Evolutionary conservation across 2,888 invertebrate species (phyloP).

Genomic region (Amiota communis): DNA sequence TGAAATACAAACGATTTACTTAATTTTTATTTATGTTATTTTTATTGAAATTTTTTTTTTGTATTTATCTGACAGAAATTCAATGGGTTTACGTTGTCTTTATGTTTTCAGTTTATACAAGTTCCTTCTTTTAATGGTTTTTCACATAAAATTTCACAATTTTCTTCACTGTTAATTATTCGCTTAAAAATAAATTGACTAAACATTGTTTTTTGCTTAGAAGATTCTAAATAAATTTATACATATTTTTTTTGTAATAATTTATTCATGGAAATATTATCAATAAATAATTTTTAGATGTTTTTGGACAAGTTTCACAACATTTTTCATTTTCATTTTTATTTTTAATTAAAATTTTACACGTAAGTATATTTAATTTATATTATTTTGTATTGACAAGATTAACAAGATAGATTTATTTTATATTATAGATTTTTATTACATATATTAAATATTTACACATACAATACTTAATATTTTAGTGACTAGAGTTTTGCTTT

Average conservation of each 20-base stretch:
- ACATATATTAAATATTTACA: not conserved
- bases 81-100: not conserved
- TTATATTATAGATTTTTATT: too few species aligned
- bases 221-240: not conserved
- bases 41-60: not conserved
- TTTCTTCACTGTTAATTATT: constrained; percentile 17
- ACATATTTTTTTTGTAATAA: not conserved
- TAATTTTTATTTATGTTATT: not conserved
- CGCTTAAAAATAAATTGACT: constrained; percentile 61
- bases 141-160: not conserved
- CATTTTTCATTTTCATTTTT: not conserved
- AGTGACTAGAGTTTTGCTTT: not conserved
- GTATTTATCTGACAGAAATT: not conserved
- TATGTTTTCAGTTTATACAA: not conserved
- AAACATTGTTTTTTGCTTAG: constrained; percentile 47
- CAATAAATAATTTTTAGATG: constrained; percentile 45
- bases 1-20: not conserved
- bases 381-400: not conserved
- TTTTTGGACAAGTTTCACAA: constrained; percentile 47
- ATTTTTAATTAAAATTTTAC: not conserved
- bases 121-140: not conserved
- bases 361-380: too few species aligned
- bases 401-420: not conserved
- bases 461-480: constrained; percentile 2
- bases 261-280: constrained; percentile 22